Evolutionary conservation across 2,113 vertebrate species (phyloP).

Genomic region (Heptranchias perlo): DNA sequence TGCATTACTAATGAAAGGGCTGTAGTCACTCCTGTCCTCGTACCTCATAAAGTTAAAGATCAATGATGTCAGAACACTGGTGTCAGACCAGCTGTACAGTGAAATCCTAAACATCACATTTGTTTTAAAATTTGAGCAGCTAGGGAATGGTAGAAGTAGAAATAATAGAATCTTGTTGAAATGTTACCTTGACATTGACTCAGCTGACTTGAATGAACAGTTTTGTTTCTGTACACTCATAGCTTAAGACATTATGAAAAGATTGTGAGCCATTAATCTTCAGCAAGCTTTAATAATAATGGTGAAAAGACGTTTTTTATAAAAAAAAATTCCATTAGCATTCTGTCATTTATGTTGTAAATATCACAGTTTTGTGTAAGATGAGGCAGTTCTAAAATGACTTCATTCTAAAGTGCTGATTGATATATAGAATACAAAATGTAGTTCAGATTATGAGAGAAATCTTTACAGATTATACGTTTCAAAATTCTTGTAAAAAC

Average conservation of each 20-base stretch:
- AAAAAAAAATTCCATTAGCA: neutral
- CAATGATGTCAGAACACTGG: constrained; percentile 14
- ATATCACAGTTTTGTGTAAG: neutral
- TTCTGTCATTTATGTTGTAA: neutral
- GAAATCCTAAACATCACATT: constrained; percentile 25
- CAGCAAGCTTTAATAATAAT: neutral
- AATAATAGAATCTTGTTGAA: constrained; percentile 30
- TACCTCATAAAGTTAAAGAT: neutral
- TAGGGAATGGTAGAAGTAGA: neutral
- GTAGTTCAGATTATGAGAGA: neutral
- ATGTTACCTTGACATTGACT: constrained; percentile 14
- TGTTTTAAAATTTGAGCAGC: constrained; percentile 24
- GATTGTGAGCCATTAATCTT: constrained; percentile 31
- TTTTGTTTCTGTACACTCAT: constrained; percentile 15
- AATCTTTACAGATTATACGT: neutral
- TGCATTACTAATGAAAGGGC: neutral
- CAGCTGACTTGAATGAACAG: constrained; percentile 12
- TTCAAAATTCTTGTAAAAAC: neutral
- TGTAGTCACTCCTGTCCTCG: neutral
- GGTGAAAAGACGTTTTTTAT: constrained; percentile 18
- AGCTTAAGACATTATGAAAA: constrained; percentile 3
- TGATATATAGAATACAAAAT: neutral
- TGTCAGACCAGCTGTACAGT: neutral
- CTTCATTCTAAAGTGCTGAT: constrained; percentile 9
- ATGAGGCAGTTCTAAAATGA: neutral